Evolutionary conservation across 1,140 invertebrate genomes (phyloP).

Genomic region (Zophobas atratus): DNA sequence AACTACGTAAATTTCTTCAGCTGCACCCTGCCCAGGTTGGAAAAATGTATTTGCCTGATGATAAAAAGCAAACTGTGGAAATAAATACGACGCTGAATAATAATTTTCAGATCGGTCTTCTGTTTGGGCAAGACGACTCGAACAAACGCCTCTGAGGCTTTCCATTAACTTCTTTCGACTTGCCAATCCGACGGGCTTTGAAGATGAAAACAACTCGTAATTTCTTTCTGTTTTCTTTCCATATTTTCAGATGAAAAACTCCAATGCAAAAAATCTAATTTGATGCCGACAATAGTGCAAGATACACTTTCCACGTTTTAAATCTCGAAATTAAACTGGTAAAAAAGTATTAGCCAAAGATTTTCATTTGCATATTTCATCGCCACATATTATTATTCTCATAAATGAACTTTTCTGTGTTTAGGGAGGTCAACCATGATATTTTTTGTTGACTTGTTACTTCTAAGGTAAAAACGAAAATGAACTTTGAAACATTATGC

Average conservation of each 20-base stretch:
- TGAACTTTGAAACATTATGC: too few relatives aligned
- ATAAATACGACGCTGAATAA: conserved; percentile 54
- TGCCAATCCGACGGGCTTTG: conserved; percentile 51
- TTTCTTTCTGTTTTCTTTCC: conserved; percentile 56
- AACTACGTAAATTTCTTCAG: background rate
- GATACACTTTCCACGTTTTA: too few relatives aligned
- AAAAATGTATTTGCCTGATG: conserved; percentile 44
- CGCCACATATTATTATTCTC: too few relatives aligned
- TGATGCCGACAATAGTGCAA: background rate
- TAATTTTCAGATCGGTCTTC: conserved; percentile 56
- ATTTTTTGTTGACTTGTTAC: too few relatives aligned
- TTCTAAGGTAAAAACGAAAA: too few relatives aligned
- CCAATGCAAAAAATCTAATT: conserved; percentile 10
- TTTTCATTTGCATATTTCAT: too few relatives aligned
- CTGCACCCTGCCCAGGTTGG: background rate
- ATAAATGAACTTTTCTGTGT: too few relatives aligned
- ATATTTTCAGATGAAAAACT: conserved; percentile 10
- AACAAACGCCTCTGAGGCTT: conserved; percentile 62
- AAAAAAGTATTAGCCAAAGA: too few relatives aligned
- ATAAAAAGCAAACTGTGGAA: conserved; percentile 56
- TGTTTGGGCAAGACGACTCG: conserved; percentile 57
- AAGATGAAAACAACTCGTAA: conserved; percentile 52
- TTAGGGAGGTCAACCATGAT: too few relatives aligned
- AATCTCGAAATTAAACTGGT: too few relatives aligned
- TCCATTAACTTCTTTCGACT: conserved; percentile 62